These are phyloP conservation scores for Solen grandis DNA, from an alignment of 1,140 invertebrate genomes.

Conservation along the genomic window DNA sequence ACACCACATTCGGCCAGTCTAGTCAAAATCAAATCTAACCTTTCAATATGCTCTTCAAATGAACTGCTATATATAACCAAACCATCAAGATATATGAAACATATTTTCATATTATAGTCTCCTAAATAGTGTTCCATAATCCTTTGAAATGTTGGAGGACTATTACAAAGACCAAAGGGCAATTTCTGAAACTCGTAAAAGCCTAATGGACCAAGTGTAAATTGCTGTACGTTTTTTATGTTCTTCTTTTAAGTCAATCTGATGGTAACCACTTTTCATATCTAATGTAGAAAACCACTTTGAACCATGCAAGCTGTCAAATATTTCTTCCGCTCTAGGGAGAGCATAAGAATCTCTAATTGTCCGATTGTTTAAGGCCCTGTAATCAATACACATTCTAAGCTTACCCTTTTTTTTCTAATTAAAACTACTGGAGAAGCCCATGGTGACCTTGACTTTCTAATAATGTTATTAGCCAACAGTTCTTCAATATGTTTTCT, in stretches of 20 bases:
- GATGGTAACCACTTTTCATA: constrained; percentile 24
- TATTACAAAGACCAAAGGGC: neutral
- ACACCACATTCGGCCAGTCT: constrained; percentile 1
- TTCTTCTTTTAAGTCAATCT: constrained; percentile 15
- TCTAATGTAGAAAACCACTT: constrained; percentile 17
- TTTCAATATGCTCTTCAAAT: constrained; percentile 16
- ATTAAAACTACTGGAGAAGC: constrained; percentile 5
- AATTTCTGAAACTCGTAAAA: constrained; percentile 12
- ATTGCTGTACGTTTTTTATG: constrained; percentile 26
- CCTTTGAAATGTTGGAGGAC: neutral
- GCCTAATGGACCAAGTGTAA: constrained; percentile 10
- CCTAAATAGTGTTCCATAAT: constrained; percentile 17
- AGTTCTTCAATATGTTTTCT: constrained; percentile 9
- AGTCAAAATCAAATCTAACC: constrained; percentile 1
- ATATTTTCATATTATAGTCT: too few relatives aligned
- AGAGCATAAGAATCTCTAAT: constrained; percentile 13
- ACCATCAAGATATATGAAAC: constrained; percentile 12
- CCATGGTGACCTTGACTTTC: constrained; percentile 11
- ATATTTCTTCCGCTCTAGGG: constrained; percentile 9
- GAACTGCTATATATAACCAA: neutral
- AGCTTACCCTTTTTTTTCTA: constrained; percentile 21
- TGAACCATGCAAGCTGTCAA: neutral
- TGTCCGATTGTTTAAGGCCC: neutral
- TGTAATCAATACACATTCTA: constrained; percentile 14
- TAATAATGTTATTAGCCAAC: neutral